These are phyloP conservation scores for Recurvirostra avosetta DNA, from an alignment of 2,113 vertebrate species.

Conservation along the genomic window DNA sequence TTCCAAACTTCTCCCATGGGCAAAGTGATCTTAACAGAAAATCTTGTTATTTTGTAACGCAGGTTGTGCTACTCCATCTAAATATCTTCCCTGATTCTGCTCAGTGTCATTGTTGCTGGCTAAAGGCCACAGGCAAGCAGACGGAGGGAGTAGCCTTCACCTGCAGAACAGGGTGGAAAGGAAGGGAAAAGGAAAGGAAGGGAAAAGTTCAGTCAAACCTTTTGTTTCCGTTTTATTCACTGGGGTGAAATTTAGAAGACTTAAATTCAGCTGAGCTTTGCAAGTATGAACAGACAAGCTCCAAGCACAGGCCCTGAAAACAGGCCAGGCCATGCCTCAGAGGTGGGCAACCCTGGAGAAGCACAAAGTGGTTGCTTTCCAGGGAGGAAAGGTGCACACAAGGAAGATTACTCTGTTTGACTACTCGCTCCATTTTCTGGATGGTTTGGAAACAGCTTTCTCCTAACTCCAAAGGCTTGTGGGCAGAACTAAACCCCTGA, in stretches of 20 bases:
- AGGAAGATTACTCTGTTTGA: not conserved
- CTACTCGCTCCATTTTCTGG: not conserved
- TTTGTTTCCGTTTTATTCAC: not conserved
- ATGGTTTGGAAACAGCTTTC: not conserved
- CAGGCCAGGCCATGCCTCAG: not conserved
- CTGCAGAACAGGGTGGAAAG: not conserved
- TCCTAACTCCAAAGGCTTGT: not conserved
- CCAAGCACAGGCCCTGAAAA: not conserved
- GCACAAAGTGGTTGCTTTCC: not conserved
- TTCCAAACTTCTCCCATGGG: not conserved
- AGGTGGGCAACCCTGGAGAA: not conserved
- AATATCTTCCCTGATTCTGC: not conserved
- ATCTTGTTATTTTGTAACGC: not conserved
- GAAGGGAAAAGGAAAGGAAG: not conserved
- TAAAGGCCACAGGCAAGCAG: not conserved
- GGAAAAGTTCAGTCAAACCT: not conserved
- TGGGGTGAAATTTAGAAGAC: not conserved
- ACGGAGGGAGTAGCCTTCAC: not conserved
- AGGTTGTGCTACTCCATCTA: not conserved
- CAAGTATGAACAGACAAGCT: not conserved
- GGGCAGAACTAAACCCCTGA: not conserved
- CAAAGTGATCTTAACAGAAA: not conserved
- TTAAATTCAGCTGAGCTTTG: slow-evolving; percentile 13
- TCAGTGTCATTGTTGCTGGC: not conserved
- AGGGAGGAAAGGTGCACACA: not conserved